Base-by-base conservation (phyloP, 2,797 vertebrate genomes). In the Clamator glandarius region DNA sequence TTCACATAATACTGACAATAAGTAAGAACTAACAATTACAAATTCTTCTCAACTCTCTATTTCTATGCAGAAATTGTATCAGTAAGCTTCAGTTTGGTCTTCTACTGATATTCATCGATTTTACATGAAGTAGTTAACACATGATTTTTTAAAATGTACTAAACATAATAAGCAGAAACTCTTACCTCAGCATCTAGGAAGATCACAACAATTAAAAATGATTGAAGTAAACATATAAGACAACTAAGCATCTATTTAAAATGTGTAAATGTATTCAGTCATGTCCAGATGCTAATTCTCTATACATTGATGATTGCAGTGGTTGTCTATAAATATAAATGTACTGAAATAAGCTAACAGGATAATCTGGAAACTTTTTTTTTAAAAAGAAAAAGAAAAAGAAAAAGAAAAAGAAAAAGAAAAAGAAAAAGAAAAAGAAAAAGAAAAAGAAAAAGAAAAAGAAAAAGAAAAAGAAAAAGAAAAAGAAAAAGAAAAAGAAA, bases 211-310 rank as follows among this genome's bases (percentile, higher is more conserved):
- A 95, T 87, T 90, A 82, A 92, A 89, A 50, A 33, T 66, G 52
- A 84, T 29, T 94, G 75, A 70, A 96, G 91, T 75, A 94, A 96
- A 89, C 74, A 79, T 26, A 91, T 95, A 95, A 94, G 44, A 12
- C 72, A 55, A 89, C 95, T 95, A 93, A 6, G 28, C 5, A 62
- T 66, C 8, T 39, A 12, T 85, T 87, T 84, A 41, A 73, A 42
- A 23, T 18, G 1, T 13, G 7, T 11, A 46, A 52, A 39, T 62
- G 2, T 76, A 81, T 44, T 44, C 42, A 44, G 42, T 81, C 33
- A 75, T 89, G 17, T 67, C 95, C 57, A 93, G 72, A 58, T 84
- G 24, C 15, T 91, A 93, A 90, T 84, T 91, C 63, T 86, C 58
- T 35, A 89, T 31, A 75, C 19, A 90, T 89, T 46, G 89, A 41